phyloP scores from a whole-genome alignment of 2,797 vertebrate genomes.

The Gallirallus australis region DNA sequence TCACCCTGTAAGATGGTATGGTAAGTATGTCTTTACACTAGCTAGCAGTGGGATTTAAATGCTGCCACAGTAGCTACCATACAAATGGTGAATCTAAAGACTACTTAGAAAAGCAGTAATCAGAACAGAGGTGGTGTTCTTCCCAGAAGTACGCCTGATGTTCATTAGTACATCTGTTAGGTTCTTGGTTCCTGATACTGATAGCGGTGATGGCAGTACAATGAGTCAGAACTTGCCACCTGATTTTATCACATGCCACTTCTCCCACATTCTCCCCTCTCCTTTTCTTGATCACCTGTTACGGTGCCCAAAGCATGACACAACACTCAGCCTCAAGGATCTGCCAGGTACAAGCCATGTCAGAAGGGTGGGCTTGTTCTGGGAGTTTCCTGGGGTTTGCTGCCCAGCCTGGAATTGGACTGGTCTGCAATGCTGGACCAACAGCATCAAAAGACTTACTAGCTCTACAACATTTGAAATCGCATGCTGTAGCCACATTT shows the following conservation, averaged over 20 bases:
- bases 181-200: accelerated
- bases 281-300: not conserved
- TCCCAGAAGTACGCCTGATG: not conserved
- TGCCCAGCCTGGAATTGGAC: not conserved
- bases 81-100: not conserved
- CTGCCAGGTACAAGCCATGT: not conserved
- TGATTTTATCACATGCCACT: not conserved
- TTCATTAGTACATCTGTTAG: not conserved
- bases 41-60: not conserved
- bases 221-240: not conserved
- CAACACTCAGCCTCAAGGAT: not conserved
- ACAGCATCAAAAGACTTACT: not conserved
- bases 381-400: not conserved
- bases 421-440: accelerated
- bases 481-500: not conserved
- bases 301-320: not conserved
- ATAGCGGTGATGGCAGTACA: accelerated
- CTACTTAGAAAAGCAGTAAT: not conserved
- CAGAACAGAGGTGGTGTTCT: not conserved
- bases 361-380: not conserved
- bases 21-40: constrained; percentile 49
- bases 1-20: not conserved
- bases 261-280: not conserved
- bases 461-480: not conserved
- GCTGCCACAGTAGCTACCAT: not conserved